A percentile compares a stretch with the other conserved stretches of the same genome.
phyloP scores from a whole-genome alignment of 2,797 vertebrate genomes.

The Carapus acus region DNA sequence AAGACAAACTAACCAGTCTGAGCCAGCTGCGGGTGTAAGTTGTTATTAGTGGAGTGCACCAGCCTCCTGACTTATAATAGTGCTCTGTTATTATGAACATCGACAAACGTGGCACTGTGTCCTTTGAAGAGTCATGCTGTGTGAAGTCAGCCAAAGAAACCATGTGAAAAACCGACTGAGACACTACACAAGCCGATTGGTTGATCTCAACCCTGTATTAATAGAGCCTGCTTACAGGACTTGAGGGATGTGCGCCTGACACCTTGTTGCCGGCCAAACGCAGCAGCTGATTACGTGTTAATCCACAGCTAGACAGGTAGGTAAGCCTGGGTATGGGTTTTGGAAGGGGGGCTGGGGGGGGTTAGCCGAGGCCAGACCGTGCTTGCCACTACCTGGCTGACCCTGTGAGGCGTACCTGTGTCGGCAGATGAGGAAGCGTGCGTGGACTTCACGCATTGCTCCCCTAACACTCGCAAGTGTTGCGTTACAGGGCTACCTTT shows the following conservation, averaged over 20 bases:
- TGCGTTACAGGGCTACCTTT: slow-evolving; percentile 46
- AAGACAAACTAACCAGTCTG: slow-evolving; percentile 2
- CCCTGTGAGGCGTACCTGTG: slow-evolving; percentile 18
- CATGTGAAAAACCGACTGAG: slow-evolving; percentile 52
- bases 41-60: slow-evolving; percentile 3
- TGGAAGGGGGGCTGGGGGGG: slow-evolving; percentile 1
- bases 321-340: too few relatives aligned
- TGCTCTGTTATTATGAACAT: slow-evolving; percentile 4
- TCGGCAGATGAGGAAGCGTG: slow-evolving; percentile 4
- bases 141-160: slow-evolving; percentile 30
- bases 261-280: slow-evolving; percentile 29
- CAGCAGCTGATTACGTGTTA: slow-evolving; percentile 49
- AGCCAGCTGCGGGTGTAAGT: slow-evolving; percentile 2
- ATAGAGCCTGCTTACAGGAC: slow-evolving; percentile 52
- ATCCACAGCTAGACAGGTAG: slow-evolving; percentile 29
- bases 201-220: slow-evolving; percentile 64
- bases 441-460: too few relatives aligned
- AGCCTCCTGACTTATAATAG: slow-evolving; percentile 22
- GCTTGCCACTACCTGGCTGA: slow-evolving; percentile 25
- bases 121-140: slow-evolving; percentile 30
- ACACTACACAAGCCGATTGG: slow-evolving; percentile 38
- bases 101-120: slow-evolving; percentile 14
- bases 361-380: slow-evolving; percentile 19
- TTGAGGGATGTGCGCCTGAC: slow-evolving; percentile 31
- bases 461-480: too few relatives aligned